Conservation (phyloP, 2,113 vertebrate species). For the Sula dactylatra region DNA sequence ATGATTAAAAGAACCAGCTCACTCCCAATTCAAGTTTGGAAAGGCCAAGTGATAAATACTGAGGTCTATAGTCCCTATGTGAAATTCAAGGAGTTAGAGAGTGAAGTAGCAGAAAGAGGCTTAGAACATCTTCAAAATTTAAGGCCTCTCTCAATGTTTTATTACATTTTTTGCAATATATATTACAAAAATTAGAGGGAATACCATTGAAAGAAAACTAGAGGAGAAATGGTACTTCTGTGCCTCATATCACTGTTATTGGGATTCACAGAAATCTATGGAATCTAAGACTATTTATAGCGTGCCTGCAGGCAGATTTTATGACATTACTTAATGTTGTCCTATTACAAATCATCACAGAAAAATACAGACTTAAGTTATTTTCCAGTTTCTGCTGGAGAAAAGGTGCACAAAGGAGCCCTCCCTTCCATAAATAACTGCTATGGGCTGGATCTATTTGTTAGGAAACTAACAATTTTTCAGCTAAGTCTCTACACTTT, state of each 20-base stretch:
- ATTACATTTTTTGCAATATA: neutral
- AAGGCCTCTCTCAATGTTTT: neutral
- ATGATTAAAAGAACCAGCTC: neutral
- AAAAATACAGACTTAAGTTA: neutral
- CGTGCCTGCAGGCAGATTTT: neutral
- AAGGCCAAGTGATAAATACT: neutral
- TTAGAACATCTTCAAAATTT: neutral
- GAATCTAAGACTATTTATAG: neutral
- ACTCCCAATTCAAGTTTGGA: neutral
- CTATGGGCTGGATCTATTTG: neutral
- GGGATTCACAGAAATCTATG: neutral
- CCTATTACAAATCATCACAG: neutral
- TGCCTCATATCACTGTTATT: neutral
- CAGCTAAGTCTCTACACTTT: neutral
- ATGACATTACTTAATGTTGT: neutral
- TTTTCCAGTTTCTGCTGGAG: neutral
- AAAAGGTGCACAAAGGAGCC: neutral
- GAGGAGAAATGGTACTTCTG: neutral
- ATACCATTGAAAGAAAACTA: neutral
- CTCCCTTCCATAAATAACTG: neutral
- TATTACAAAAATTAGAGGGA: neutral
- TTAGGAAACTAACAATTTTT: neutral
- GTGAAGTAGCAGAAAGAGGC: neutral
- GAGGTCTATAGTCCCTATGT: neutral
- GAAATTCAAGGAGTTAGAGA: neutral